A percentile compares a stretch with the other conserved stretches of the same genome.
Evolutionary conservation across 2,113 vertebrate species (phyloP).

Genomic region (Mystacornis crossleyi): DNA sequence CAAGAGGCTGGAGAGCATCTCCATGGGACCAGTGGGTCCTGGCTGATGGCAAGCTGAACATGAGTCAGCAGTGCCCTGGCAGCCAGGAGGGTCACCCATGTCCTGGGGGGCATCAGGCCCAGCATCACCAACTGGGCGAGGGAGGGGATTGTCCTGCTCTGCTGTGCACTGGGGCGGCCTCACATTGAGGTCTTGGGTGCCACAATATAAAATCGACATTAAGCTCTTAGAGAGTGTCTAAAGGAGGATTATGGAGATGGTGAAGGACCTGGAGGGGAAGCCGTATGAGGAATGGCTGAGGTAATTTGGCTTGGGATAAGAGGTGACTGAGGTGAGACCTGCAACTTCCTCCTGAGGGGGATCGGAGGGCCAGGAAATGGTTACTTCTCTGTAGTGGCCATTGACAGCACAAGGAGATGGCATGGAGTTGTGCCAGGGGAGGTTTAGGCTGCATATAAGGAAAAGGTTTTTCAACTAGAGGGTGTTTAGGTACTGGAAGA

Average conservation of each 20-base stretch:
- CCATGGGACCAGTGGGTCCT: too few relatives aligned
- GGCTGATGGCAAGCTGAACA: accelerated
- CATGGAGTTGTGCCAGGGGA: not conserved
- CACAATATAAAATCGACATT: not conserved
- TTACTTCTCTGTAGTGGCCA: too few relatives aligned
- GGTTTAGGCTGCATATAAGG: not conserved
- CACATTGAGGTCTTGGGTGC: accelerated
- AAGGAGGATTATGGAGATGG: not conserved
- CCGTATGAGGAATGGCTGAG: accelerated
- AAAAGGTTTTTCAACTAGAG: not conserved
- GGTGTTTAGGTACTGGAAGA: accelerated
- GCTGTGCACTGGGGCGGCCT: accelerated
- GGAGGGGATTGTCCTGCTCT: not conserved
- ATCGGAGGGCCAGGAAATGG: not conserved
- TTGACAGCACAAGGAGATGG: not conserved
- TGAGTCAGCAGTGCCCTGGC: not conserved
- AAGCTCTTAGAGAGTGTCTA: not conserved
- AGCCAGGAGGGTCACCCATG: accelerated
- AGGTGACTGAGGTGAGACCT: not conserved
- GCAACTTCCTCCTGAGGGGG: not conserved
- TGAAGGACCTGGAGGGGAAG: not conserved
- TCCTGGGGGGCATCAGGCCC: not conserved
- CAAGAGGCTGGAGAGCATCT: not conserved
- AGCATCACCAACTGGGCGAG: accelerated
- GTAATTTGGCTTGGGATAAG: not conserved